phyloP scores from a whole-genome alignment of 2,888 invertebrate genomes.

The Eubasilissa splendida region DNA sequence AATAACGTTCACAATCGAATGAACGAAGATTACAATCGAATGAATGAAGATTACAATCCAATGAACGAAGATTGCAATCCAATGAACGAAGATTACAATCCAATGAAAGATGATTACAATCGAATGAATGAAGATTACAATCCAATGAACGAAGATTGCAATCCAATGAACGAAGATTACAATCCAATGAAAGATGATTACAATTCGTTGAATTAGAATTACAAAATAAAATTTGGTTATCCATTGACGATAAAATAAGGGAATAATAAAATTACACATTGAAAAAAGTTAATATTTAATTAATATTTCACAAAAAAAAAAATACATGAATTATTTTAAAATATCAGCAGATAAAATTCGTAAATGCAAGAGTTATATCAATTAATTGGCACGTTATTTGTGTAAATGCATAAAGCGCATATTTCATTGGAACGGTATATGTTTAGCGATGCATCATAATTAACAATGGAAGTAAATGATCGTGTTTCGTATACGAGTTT shows the following conservation, averaged over 20 bases:
- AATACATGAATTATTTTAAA: not conserved
- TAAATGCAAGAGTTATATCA: not conserved
- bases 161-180: not conserved
- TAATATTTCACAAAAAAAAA: slow-evolving; percentile 21
- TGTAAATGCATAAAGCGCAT: not conserved
- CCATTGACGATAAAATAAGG: not conserved
- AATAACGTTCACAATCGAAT: not conserved
- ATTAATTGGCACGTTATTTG: slow-evolving; percentile 15
- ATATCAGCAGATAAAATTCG: not conserved
- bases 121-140: too few species aligned
- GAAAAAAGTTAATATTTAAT: not conserved
- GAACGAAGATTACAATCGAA: too few species aligned
- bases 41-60: not conserved
- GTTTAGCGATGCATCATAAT: not conserved
- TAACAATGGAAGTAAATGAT: not conserved
- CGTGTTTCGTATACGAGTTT: slow-evolving; percentile 4
- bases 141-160: not conserved
- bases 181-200: not conserved
- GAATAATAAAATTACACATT: not conserved
- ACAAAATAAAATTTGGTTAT: not conserved
- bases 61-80: not conserved
- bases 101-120: too few species aligned
- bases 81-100: not conserved
- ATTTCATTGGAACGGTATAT: not conserved
- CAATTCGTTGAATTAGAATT: not conserved